Base-by-base conservation (phyloP, 2,113 vertebrate genomes). In the Abramis brama region DNA sequence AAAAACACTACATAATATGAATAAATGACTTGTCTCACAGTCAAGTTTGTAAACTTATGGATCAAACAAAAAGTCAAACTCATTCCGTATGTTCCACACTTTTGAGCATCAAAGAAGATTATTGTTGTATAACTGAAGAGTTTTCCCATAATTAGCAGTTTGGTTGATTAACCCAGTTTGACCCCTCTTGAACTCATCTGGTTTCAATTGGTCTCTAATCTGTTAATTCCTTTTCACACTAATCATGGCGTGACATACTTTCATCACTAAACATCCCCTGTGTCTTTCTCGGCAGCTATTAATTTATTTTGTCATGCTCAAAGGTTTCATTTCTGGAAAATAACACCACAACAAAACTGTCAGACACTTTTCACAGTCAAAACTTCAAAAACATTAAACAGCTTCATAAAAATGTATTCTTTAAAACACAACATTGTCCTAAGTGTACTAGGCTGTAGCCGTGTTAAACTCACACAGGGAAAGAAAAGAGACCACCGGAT, bases 351-450 rank as follows among this genome's bases (percentile, higher is more conserved):
- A 60, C 19, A n/a, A 60, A 62, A 79, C 79, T 47, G 15, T 59
- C 7, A 30, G 17, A 45, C 79, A 30, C 5, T 30, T 21, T 33
- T 33, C n/a, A 55, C 23, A 76, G 70, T 76, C 15, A 39, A 79
- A 78, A 23, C 39, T 68, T 30, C 9, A 52, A 52, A 80, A 27
- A 47, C 59, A 12, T 21, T 62, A 82, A 47, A 66, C 25, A 23
- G 15, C 45, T 68, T 82, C 27, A 70, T 66, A 70, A 70, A 81
- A 68, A 52, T 82, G 5, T 70, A 21, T 52, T 82, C 19, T 82
- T 70, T 33, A 45, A 82, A 68, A 66, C 79, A 33, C 45, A 82
- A 7, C 17, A 33, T 43, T 79, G 79, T 68, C 19, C 21, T 47
- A 45, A 52, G 64, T 45, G 23, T 64, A 43, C 43, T 43, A 47